Percentiles rank a stretch among this genome's conserved stretches.
phyloP scores from a whole-genome alignment of 2,797 vertebrate genomes.

The Lithobates pipiens region DNA sequence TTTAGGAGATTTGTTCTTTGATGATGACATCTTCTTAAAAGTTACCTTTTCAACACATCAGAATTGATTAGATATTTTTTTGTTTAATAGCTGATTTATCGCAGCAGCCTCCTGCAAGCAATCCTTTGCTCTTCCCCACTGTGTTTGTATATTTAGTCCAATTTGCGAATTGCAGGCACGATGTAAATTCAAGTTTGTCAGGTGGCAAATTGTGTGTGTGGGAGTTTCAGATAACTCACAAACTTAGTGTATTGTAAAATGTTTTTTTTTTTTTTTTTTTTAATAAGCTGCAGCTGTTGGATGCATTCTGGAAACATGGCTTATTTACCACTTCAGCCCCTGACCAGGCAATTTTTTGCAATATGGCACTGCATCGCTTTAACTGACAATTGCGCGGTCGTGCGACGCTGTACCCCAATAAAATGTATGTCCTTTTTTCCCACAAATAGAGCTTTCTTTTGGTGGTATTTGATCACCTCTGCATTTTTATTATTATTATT shows the following conservation, averaged over 20 bases:
- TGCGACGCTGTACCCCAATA: too few species aligned
- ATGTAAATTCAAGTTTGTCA: constrained; percentile 11
- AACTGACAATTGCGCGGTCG: too few species aligned
- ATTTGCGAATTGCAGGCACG: constrained; percentile 26
- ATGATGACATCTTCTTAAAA: background rate
- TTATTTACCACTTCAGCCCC: background rate
- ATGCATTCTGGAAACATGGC: constrained; percentile 9
- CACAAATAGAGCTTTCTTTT: too few species aligned
- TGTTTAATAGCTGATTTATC: background rate
- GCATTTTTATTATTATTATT: too few species aligned
- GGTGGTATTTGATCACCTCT: too few species aligned
- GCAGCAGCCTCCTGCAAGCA: background rate
- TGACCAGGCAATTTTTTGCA: too few species aligned
- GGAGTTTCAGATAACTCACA: constrained; percentile 8
- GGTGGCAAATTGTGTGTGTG: constrained; percentile 24
- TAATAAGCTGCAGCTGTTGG: constrained; percentile 1
- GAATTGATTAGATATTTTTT: background rate
- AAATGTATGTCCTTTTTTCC: too few species aligned
- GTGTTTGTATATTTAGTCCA: constrained; percentile 4
- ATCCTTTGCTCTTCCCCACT: background rate
- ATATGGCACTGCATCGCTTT: too few species aligned
- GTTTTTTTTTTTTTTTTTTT: constrained; percentile 9
- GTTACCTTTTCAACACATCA: background rate
- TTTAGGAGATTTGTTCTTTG: background rate
- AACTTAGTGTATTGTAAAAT: constrained; percentile 18